Conservation (phyloP, 2,888 invertebrate species). For the Malacosoma neustria region DNA sequence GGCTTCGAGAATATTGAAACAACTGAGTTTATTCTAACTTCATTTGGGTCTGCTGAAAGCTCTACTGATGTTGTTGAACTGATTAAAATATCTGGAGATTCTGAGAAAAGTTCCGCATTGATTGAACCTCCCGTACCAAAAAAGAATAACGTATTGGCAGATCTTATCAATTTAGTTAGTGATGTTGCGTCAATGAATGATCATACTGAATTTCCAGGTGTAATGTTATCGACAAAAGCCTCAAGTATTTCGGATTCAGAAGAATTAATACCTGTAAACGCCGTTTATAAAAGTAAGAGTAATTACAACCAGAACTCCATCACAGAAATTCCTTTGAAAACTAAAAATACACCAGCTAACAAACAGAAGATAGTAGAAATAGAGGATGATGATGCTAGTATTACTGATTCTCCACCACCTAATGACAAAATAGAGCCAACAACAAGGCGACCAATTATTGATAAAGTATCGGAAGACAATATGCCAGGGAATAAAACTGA, state of each 20-base stretch:
- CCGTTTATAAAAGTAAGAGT: conserved; percentile 61
- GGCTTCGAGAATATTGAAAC: conserved; percentile 49
- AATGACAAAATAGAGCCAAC: conserved; percentile 57
- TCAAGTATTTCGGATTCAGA: conserved; percentile 53
- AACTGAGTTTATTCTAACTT: conserved; percentile 48
- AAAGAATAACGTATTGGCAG: conserved; percentile 44
- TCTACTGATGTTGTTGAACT: conserved; percentile 51
- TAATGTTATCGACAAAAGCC: conserved; percentile 18
- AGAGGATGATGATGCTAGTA: conserved; percentile 48
- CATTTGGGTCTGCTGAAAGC: conserved; percentile 50
- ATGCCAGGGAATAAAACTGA: conserved; percentile 31
- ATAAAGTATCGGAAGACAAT: conserved; percentile 47
- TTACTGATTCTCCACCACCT: conserved; percentile 54
- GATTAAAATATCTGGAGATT: conserved; percentile 44
- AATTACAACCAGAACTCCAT: conserved; percentile 61
- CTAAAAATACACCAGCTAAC: conserved; percentile 28
- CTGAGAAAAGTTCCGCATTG: conserved; percentile 40
- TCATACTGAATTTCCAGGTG: conserved; percentile 34
- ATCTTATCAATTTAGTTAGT: conserved; percentile 57
- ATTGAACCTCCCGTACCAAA: conserved; percentile 36
- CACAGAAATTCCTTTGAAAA: conserved; percentile 52
- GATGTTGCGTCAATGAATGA: conserved; percentile 64
- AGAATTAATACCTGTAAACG: conserved; percentile 58
- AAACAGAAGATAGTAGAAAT: conserved; percentile 54
- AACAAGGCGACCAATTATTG: conserved; percentile 54